Conservation (phyloP, 2,888 invertebrate genomes). For the Pandemis corylana region DNA sequence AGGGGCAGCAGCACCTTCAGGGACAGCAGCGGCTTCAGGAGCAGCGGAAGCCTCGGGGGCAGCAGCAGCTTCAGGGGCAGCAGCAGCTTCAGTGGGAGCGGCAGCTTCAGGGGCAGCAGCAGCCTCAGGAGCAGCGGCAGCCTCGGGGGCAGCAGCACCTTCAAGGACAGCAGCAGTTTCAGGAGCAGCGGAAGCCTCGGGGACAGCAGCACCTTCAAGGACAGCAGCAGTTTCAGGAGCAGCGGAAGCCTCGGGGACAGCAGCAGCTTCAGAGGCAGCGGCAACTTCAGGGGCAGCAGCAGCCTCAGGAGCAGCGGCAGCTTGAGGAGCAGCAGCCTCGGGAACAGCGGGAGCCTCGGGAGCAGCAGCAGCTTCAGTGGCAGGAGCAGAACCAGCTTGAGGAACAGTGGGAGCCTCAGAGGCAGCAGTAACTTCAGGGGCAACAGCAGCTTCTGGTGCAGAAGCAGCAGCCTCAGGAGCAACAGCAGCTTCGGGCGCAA, state of each 20-base stretch:
- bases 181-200: constrained; percentile 4
- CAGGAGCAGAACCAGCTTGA: not conserved
- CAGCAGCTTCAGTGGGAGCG: not conserved
- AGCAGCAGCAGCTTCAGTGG: not conserved
- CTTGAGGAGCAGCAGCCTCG: not conserved
- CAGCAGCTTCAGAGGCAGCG: not conserved
- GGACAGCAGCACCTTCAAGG: constrained; percentile 2
- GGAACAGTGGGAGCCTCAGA: not conserved
- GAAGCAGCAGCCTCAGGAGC: not conserved
- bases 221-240: constrained; percentile 5
- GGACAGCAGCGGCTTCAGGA: not conserved
- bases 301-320: not conserved
- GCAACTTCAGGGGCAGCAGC: not conserved
- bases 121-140: not conserved
- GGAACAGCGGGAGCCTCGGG: not conserved
- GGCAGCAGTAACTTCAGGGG: not conserved
- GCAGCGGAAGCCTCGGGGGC: constrained; percentile 44
- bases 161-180: constrained; percentile 13
- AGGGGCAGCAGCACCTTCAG: not conserved
- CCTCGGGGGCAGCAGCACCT: no score
- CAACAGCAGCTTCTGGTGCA: not conserved
- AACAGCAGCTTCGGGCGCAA: constrained; percentile 15
- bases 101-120: not conserved
- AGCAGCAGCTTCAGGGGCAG: constrained; percentile 8
- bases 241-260: not conserved